phyloP scores from a whole-genome alignment of 2,113 vertebrate species.

The Mobula birostris region DNA sequence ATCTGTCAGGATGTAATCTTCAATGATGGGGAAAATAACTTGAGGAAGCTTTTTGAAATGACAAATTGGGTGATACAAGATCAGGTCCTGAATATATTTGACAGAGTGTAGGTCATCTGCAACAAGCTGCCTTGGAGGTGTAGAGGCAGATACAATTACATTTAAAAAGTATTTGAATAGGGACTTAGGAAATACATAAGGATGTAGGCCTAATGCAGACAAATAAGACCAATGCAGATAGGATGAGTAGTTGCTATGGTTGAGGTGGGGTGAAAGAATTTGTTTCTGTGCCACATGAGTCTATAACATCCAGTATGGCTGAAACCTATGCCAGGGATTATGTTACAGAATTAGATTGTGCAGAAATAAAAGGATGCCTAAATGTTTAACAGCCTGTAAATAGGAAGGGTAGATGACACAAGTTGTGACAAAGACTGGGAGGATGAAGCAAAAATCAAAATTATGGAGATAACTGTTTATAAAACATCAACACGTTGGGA shows the following conservation, averaged over 20 bases:
- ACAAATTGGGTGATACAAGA: background rate
- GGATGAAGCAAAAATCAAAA: background rate
- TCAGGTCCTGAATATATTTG: too few species aligned
- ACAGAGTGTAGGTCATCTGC: too few species aligned
- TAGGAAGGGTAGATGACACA: background rate
- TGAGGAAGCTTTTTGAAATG: background rate
- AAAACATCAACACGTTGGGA: background rate
- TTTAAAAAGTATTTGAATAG: too few species aligned
- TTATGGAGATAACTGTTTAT: background rate
- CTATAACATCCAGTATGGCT: too few species aligned
- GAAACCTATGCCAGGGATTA: background rate
- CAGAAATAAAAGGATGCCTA: background rate
- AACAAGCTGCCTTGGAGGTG: too few species aligned
- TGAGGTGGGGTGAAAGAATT: too few species aligned
- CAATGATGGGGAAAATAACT: background rate
- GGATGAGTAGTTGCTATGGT: too few species aligned
- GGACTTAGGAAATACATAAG: too few species aligned
- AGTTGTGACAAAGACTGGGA: background rate
- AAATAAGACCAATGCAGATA: too few species aligned
- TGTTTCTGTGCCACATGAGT: too few species aligned
- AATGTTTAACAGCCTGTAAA: background rate
- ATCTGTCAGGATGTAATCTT: background rate
- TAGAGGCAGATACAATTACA: too few species aligned
- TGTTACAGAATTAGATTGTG: background rate
- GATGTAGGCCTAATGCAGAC: too few species aligned